Evolutionary conservation across 2,888 invertebrate genomes (phyloP).

Genomic region (Polylopha cassiicola): DNA sequence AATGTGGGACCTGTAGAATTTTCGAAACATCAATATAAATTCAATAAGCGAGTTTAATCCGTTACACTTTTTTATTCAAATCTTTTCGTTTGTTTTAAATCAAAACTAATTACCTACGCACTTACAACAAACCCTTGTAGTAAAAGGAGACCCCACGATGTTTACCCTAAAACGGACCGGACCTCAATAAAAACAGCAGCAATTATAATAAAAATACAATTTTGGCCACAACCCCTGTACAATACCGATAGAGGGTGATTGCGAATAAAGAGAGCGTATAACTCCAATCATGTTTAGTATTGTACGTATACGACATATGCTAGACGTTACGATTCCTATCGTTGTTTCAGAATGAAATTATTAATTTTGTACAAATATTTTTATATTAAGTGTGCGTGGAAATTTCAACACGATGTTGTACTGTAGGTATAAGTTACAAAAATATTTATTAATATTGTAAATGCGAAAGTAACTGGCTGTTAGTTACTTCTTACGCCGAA

Average conservation of each 20-base stretch:
- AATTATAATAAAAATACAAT: slow-evolving; percentile 77
- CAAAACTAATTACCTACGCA: slow-evolving; percentile 51
- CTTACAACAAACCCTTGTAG: slow-evolving; percentile 41
- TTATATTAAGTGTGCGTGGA: no score
- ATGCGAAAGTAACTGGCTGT: no score
- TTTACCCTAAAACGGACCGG: slow-evolving; percentile 62
- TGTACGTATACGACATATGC: slow-evolving; percentile 25
- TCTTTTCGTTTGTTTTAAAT: no score
- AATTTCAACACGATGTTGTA: no score
- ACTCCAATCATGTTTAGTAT: slow-evolving; percentile 42
- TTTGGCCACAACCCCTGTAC: slow-evolving; percentile 68
- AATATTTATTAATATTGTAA: no score
- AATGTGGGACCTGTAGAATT: no score
- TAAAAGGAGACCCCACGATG: slow-evolving; percentile 52
- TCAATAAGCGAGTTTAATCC: no score
- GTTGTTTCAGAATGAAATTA: slow-evolving; percentile 12
- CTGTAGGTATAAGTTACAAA: no score
- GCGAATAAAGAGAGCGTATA: slow-evolving; percentile 66
- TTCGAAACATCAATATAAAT: no score
- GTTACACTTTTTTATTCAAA: slow-evolving; percentile 12
- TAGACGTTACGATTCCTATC: slow-evolving; percentile 6
- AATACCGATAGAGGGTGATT: slow-evolving; percentile 56
- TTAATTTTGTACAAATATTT: no score
- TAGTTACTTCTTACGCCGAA: no score
- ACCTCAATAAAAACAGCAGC: slow-evolving; percentile 60